Evolutionary conservation across 2,888 invertebrate genomes (phyloP).

Genomic region (Drosophila limbata): DNA sequence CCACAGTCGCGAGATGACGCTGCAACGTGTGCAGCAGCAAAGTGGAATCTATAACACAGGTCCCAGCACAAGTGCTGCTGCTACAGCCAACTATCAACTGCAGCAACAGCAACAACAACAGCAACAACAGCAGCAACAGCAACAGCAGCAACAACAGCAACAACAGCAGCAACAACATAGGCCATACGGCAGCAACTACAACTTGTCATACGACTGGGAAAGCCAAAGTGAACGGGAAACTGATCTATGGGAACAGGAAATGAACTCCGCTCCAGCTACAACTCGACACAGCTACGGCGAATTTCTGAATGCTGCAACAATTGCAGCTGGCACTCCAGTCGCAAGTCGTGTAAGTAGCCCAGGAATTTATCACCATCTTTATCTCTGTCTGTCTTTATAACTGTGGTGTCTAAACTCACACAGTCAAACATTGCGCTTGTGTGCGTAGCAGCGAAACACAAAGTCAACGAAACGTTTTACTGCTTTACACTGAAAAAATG

Average conservation of each 20-base stretch:
- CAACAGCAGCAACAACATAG: too few species aligned
- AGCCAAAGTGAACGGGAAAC: not conserved
- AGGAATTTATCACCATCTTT: too few species aligned
- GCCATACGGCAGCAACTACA: constrained; percentile 3
- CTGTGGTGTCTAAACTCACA: too few species aligned
- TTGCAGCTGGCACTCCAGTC: constrained; percentile 10
- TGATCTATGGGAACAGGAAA: constrained; percentile 19
- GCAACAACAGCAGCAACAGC: constrained; percentile 12
- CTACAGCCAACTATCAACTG: not conserved
- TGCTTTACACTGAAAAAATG: too few species aligned
- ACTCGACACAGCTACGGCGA: constrained; percentile 45
- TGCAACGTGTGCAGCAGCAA: constrained; percentile 81
- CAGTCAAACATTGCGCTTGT: too few species aligned
- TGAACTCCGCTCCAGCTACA: constrained; percentile 11
- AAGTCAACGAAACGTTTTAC: too few species aligned
- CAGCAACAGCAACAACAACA: constrained; percentile 6
- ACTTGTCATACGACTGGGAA: constrained; percentile 17
- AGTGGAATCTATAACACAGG: constrained; percentile 62
- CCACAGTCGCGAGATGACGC: constrained; percentile 74
- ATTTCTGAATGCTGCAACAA: constrained; percentile 46
- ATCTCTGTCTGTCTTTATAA: too few species aligned
- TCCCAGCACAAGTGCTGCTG: constrained; percentile 3
- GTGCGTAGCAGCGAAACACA: too few species aligned
- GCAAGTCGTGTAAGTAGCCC: constrained; percentile 52
- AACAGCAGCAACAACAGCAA: not conserved